These are phyloP conservation scores for Pomatorhinus ruficollis DNA, from an alignment of 2,113 vertebrate genomes.

Conservation along the genomic window DNA sequence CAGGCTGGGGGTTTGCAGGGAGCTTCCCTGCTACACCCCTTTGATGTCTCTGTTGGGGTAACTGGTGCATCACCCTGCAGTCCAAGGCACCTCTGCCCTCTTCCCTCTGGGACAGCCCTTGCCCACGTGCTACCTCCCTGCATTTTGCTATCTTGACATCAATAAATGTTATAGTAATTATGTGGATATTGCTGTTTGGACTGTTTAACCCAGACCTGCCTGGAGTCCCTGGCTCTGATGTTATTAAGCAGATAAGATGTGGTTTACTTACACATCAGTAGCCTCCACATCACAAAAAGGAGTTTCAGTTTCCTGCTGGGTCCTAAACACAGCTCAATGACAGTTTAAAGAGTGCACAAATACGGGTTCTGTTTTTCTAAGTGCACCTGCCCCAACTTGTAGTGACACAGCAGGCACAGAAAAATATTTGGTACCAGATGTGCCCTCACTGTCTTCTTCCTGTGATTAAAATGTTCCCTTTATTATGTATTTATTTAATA, in stretches of 20 bases:
- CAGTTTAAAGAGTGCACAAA: not conserved
- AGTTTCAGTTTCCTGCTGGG: constrained; percentile 54
- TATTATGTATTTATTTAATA: not conserved
- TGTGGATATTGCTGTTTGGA: not conserved
- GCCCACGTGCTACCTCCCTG: accelerated
- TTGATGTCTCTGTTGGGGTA: not conserved
- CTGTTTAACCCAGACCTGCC: not conserved
- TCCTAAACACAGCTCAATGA: not conserved
- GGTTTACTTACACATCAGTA: not conserved
- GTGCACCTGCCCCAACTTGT: constrained; percentile 11
- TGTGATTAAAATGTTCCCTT: not conserved
- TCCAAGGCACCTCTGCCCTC: not conserved
- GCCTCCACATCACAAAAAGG: not conserved
- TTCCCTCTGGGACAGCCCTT: not conserved
- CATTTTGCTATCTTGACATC: not conserved
- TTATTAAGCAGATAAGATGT: not conserved
- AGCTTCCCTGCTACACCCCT: not conserved
- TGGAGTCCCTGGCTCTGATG: not conserved
- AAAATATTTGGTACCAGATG: constrained; percentile 3
- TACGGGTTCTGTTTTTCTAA: constrained; percentile 11
- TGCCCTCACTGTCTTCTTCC: not conserved
- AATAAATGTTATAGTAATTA: not conserved
- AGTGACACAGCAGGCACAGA: not conserved
- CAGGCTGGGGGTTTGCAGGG: not conserved
- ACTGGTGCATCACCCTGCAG: not conserved